Base-by-base conservation (phyloP, 2,888 invertebrate genomes). In the Yponomeuta cagnagella region DNA sequence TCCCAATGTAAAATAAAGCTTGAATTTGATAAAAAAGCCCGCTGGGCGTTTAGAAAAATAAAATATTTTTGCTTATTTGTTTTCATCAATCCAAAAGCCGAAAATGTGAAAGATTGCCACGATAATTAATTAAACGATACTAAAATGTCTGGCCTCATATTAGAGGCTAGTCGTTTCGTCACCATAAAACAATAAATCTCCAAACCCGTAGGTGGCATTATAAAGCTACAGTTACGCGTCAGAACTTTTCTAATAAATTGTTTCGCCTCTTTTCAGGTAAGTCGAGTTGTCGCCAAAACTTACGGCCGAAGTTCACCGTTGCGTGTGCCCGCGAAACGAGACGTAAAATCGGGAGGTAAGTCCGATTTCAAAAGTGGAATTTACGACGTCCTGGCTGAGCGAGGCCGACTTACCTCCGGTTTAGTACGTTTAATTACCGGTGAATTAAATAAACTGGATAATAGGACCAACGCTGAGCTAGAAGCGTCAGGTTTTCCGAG, bases 291-390 rank as follows among this genome's bases (percentile, higher is more conserved):
- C 43, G 52, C 52, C 15, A 15, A 58, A 58, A 58, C 52, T 58
- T 58, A 58, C 15, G 52, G 52, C 15, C 52, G 52, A 58, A 58
- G 52, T 58, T 58, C 52, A 58, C 52, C 52, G 52, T 58, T 58
- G 52, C 52, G 52, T 58, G 52, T 58, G 52, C 52, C 52, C 52
- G 52, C 52, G 52, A 58, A 58, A 58, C 52, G 52, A 58, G 52
- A 58, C 52, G 52, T 58, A 12, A 58, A 58, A 58, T 15, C 52
- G 52, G 52, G 52, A 58, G 52, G 52, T 58, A 15, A 58, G 52
- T 15, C 52, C 52, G 52, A 58, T 5, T 58, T 58, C 52, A 58
- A 58, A 58, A 58, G 15, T 15, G 12, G 52, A 58, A 58, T 58
- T 15, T 58, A 58, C 52, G 15, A 15, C 15, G 52, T 58, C 5